Evolutionary conservation across 2,797 vertebrate genomes (phyloP).

Genomic region (Poeciliopsis infans): DNA sequence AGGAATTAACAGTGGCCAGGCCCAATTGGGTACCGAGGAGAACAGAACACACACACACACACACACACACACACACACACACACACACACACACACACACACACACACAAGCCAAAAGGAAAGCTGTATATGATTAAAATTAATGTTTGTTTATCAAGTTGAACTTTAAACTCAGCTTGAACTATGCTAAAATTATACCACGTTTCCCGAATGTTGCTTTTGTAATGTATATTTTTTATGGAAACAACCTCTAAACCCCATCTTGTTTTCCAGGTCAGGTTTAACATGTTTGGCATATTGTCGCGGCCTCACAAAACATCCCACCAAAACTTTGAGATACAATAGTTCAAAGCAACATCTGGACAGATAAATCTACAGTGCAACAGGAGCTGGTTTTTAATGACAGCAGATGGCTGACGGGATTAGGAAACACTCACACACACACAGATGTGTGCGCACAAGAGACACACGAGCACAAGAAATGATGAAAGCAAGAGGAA

Average conservation of each 20-base stretch:
- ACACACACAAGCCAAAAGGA: constrained; percentile 10
- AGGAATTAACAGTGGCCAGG: constrained; percentile 70
- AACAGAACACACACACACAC: constrained; percentile 6
- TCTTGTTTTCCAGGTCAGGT: background rate
- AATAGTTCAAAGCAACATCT: constrained; percentile 50
- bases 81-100: background rate
- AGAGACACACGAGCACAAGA: constrained; percentile 29
- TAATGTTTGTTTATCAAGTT: constrained; percentile 3
- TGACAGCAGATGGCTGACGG: constrained; percentile 69
- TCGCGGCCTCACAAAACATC: constrained; percentile 12
- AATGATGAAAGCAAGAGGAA: constrained; percentile 31
- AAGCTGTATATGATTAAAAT: background rate
- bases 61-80: background rate
- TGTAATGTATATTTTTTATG: background rate
- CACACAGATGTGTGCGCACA: constrained; percentile 21
- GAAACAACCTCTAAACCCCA: background rate
- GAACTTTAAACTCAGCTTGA: background rate
- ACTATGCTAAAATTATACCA: background rate
- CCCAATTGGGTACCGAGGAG: constrained; percentile 37
- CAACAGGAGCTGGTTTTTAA: constrained; percentile 61
- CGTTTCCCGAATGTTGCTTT: background rate
- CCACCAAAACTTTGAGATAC: constrained; percentile 32
- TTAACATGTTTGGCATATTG: constrained; percentile 5
- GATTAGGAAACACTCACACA: constrained; percentile 54
- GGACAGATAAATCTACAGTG: constrained; percentile 35